A percentile compares a stretch with the other conserved stretches of the same genome.
Evolutionary conservation across 2,113 vertebrate genomes (phyloP).

Genomic region (Felis catus): F.catus_Fca126_mat1.0 CM031411.1:43925501-43926000

Average conservation of each 20-base stretch:
- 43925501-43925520: background rate
- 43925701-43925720: background rate
- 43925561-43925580: background rate
- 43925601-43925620: conserved; percentile 32
- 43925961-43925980: conserved; percentile 27
- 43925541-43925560: background rate
- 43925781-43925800: background rate
- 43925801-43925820: background rate
- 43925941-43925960: background rate
- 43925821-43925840: background rate
- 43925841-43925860: conserved; percentile 11
- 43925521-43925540: background rate
- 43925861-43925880: conserved; percentile 38
- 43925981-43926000: conserved; percentile 50
- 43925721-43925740: background rate
- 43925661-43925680: background rate
- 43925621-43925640: background rate
- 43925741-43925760: background rate
- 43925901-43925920: conserved; percentile 22
- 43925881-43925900: background rate
- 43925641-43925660: conserved; percentile 10
- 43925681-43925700: background rate
- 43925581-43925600: background rate
- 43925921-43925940: conserved; percentile 32
- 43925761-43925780: background rate